Evolutionary conservation across 2,113 vertebrate genomes (phyloP).

Genomic region (Pimephales promelas): DNA sequence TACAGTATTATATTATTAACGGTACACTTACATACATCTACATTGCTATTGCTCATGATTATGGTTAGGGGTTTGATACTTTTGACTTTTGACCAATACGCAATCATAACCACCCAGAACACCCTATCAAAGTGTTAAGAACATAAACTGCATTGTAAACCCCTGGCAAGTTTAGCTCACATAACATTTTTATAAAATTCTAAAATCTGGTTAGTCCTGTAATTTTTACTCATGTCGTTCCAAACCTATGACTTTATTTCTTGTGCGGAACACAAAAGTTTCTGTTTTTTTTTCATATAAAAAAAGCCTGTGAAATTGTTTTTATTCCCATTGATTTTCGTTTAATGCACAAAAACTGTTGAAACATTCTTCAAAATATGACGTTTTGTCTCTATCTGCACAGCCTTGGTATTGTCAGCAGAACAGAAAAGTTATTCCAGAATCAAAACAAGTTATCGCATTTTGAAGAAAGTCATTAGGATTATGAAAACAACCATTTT

Average conservation of each 20-base stretch:
- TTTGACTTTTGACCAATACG: neutral
- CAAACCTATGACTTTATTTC: neutral
- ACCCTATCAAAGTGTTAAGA: neutral
- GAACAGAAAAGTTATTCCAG: neutral
- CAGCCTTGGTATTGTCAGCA: conserved; percentile 10
- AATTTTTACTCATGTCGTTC: neutral
- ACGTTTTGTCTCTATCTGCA: neutral
- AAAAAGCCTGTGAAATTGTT: neutral
- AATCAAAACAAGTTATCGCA: neutral
- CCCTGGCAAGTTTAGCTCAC: neutral
- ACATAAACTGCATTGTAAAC: neutral
- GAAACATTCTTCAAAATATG: neutral
- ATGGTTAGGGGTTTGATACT: neutral
- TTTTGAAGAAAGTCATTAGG: neutral
- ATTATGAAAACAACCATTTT: neutral
- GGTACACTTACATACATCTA: neutral
- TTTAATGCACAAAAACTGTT: neutral
- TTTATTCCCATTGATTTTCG: neutral
- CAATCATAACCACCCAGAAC: neutral
- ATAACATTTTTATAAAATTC: neutral
- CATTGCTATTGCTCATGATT: no score
- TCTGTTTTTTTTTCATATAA: no score
- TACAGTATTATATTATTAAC: neutral
- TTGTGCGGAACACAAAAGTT: neutral
- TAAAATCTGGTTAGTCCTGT: neutral